Conservation (phyloP, 2,797 vertebrate genomes). For the Danio choprae region DNA sequence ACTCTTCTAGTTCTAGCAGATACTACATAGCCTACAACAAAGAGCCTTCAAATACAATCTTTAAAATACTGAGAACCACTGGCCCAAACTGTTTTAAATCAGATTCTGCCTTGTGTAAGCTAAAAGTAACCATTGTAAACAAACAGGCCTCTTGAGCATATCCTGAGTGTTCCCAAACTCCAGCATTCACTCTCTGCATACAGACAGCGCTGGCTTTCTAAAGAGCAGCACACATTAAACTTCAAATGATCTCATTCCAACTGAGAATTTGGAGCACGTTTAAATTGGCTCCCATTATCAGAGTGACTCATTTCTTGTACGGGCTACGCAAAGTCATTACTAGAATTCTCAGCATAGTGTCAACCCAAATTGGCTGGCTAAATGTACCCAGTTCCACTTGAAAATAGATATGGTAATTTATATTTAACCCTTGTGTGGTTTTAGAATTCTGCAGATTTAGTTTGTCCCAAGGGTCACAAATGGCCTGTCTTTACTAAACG, state of each 20-base stretch:
- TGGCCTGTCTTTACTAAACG: no score
- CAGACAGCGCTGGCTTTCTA: slow-evolving; percentile 18
- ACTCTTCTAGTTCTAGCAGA: neutral
- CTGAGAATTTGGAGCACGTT: slow-evolving; percentile 30
- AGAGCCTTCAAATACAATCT: neutral
- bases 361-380: slow-evolving; percentile 20
- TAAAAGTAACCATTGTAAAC: slow-evolving; percentile 6
- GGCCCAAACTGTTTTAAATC: neutral
- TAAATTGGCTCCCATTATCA: slow-evolving; percentile 43
- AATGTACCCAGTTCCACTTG: neutral
- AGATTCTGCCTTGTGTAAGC: neutral
- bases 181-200: neutral
- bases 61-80: neutral
- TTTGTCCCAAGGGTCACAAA: no score
- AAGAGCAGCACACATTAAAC: slow-evolving; percentile 35
- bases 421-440: slow-evolving; percentile 16
- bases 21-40: slow-evolving; percentile 2
- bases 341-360: slow-evolving; percentile 31
- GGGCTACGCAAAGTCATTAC: slow-evolving; percentile 14
- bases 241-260: slow-evolving; percentile 42
- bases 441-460: neutral
- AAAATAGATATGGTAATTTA: slow-evolving; percentile 6
- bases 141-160: slow-evolving; percentile 11
- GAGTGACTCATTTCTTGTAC: slow-evolving; percentile 28
- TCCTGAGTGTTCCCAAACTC: slow-evolving; percentile 20